Percentiles rank a stretch among this genome's conserved stretches.
Conservation (phyloP, 2,797 vertebrate genomes). For the Syngnathus acus region DNA sequence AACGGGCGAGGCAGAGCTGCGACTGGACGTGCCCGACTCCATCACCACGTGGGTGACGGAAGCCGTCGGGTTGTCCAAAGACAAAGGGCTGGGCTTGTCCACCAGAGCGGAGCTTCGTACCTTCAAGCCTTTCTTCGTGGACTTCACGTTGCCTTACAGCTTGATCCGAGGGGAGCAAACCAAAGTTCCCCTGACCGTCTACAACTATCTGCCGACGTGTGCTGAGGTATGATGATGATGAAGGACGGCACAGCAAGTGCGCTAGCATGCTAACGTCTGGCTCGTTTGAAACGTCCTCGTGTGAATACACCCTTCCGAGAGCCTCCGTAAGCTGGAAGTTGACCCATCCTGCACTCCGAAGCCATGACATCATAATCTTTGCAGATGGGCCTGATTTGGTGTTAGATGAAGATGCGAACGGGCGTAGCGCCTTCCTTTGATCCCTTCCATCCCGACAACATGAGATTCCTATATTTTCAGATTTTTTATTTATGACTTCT, state of each 20-base stretch:
- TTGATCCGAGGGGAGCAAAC: constrained; percentile 87
- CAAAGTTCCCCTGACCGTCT: constrained; percentile 83
- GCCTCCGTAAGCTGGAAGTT: constrained; percentile 25
- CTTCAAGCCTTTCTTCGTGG: constrained; percentile 88
- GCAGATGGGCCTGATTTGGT: constrained; percentile 58
- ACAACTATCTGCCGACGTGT: constrained; percentile 82
- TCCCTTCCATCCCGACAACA: constrained; percentile 55
- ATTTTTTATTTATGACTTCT: constrained; percentile 65
- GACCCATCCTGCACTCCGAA: constrained; percentile 48
- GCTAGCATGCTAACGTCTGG: background rate
- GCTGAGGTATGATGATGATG: constrained; percentile 70
- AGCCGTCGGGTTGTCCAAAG: constrained; percentile 76
- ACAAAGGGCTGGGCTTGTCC: constrained; percentile 77
- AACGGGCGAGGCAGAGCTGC: constrained; percentile 76
- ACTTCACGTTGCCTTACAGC: constrained; percentile 81
- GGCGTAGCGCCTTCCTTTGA: constrained; percentile 55
- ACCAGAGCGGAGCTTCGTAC: constrained; percentile 70
- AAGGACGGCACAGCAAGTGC: background rate
- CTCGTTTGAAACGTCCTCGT: background rate
- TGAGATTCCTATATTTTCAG: constrained; percentile 63
- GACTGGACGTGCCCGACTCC: constrained; percentile 79
- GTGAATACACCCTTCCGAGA: constrained; percentile 19
- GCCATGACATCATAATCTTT: constrained; percentile 61
- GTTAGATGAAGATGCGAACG: constrained; percentile 55
- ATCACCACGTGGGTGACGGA: constrained; percentile 88